Percentiles rank a stretch among this genome's conserved stretches.
These are phyloP conservation scores for Pionites leucogaster DNA, from an alignment of 2,113 vertebrate genomes.

Conservation along the genomic window DNA sequence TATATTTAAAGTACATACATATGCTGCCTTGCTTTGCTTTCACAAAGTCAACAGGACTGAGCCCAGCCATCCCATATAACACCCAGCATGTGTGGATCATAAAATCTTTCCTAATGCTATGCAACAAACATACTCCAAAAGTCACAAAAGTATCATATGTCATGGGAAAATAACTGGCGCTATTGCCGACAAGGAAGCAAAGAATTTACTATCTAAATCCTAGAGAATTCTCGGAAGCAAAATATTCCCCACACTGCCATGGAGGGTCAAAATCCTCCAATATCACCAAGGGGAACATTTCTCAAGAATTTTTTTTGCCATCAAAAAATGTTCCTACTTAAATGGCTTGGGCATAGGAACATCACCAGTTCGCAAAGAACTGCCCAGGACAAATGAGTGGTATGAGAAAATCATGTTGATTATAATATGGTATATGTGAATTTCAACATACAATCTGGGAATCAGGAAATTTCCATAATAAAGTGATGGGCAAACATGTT, in stretches of 20 bases:
- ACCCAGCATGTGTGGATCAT: neutral
- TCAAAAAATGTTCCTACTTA: neutral
- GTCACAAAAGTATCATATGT: neutral
- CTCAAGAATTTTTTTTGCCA: neutral
- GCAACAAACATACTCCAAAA: neutral
- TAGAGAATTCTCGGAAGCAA: constrained; percentile 11
- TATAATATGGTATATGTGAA: fast-evolving
- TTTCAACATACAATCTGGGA: neutral
- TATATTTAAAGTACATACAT: fast-evolving
- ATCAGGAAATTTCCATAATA: neutral
- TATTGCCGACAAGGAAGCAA: neutral
- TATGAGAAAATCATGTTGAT: neutral
- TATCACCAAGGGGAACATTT: neutral
- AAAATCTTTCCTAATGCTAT: neutral
- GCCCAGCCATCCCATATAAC: neutral
- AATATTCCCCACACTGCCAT: neutral
- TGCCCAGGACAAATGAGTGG: fast-evolving
- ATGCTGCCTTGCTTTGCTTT: neutral
- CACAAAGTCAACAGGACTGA: neutral
- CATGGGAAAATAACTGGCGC: neutral
- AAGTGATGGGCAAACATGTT: fast-evolving
- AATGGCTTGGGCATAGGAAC: neutral
- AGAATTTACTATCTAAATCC: constrained; percentile 34
- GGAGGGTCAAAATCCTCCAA: neutral
- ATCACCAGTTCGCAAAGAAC: neutral